These are phyloP conservation scores for Cotesia typhae DNA, from an alignment of 1,140 invertebrate species.

Conservation along the genomic window DNA sequence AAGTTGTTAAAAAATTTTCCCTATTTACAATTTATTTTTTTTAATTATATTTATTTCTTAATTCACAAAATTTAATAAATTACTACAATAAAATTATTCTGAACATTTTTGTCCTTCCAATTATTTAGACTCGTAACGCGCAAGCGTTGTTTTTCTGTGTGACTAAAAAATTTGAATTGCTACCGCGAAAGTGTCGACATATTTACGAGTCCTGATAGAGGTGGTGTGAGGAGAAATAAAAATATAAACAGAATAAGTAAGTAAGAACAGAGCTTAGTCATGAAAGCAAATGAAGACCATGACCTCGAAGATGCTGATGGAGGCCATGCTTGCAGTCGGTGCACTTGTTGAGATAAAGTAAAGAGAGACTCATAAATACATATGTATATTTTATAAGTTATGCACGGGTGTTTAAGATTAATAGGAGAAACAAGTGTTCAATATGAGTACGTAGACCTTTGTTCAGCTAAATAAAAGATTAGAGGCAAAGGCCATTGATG, in stretches of 20 bases:
- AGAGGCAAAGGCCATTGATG: constrained; percentile 4
- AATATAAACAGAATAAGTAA: neutral
- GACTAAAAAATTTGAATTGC: neutral
- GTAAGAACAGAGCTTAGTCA: constrained; percentile 7
- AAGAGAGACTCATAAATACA: neutral
- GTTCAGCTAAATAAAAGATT: no score
- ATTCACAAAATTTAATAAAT: no score
- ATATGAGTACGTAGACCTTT: no score
- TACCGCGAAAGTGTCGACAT: constrained; percentile 7
- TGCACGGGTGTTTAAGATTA: neutral
- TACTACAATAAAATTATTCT: no score
- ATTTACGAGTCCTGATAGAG: neutral
- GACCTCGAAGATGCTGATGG: constrained; percentile 23
- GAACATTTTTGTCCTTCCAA: no score
- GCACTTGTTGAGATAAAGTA: constrained; percentile 4
- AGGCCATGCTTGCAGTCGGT: neutral
- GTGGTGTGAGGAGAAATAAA: constrained; percentile 6
- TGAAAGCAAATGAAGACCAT: constrained; percentile 22
- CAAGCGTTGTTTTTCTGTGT: no score
- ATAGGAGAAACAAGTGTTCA: no score
- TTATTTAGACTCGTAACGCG: no score
- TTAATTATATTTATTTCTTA: no score
- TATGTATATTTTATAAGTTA: neutral
- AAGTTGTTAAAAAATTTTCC: no score
- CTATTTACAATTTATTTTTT: no score